Evolutionary conservation across 2,888 invertebrate genomes (phyloP).

Genomic region (Pseudanteris insignis): DNA sequence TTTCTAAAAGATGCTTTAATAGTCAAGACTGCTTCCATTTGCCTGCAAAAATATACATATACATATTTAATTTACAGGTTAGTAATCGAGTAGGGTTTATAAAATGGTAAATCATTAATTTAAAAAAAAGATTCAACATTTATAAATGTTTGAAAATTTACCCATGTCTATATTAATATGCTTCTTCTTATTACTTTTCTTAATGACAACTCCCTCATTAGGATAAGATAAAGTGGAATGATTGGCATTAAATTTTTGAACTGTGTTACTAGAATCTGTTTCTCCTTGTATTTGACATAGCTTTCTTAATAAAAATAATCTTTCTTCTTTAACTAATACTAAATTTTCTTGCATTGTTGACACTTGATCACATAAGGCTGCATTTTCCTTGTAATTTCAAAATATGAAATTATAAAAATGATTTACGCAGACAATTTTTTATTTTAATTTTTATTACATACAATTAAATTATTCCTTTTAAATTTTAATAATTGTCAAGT

Average conservation of each 20-base stretch:
- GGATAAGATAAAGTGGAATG: slow-evolving; percentile 50
- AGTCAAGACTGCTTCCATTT: slow-evolving; percentile 14
- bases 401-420: slow-evolving; percentile 33
- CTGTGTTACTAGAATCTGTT: slow-evolving; percentile 51
- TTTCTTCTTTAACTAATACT: slow-evolving; percentile 81
- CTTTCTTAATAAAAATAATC: slow-evolving; percentile 81
- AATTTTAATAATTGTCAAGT: too few relatives aligned
- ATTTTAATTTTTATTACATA: not conserved
- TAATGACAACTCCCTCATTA: slow-evolving; percentile 52
- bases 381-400: slow-evolving; percentile 86
- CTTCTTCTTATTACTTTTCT: slow-evolving; percentile 59
- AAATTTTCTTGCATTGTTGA: slow-evolving; percentile 85
- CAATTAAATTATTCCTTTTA: slow-evolving; percentile 1
- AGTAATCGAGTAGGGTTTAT: too few relatives aligned
- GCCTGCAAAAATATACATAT: slow-evolving; percentile 5
- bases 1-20: too few relatives aligned
- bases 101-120: too few relatives aligned
- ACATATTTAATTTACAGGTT: too few relatives aligned
- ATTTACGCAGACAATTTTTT: too few relatives aligned
- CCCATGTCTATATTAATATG: slow-evolving; percentile 53
- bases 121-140: too few relatives aligned
- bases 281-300: slow-evolving; percentile 72
- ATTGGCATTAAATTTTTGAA: slow-evolving; percentile 54
- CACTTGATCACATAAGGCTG: slow-evolving; percentile 88
- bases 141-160: too few relatives aligned